Conservation (phyloP, 2,113 vertebrate species). For the Tonatia bakeri region DNA sequence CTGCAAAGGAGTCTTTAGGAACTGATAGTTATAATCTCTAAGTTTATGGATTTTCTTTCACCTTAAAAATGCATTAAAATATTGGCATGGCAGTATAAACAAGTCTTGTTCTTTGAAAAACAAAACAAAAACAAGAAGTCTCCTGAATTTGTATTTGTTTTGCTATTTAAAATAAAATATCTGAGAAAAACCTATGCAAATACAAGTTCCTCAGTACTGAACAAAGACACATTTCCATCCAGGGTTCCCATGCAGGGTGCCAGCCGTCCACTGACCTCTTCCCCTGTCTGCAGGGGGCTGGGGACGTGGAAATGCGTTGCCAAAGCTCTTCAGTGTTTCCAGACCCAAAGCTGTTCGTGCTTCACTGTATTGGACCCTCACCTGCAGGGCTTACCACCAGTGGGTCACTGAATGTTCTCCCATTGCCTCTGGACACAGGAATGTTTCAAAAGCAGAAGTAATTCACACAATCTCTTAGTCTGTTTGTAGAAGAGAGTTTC, state of each 20-base stretch:
- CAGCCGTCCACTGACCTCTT: no score
- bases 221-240: rapidly evolving
- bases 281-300: background rate
- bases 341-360: background rate
- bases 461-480: background rate
- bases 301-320: rapidly evolving
- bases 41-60: background rate
- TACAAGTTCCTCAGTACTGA: background rate
- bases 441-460: background rate
- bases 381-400: background rate
- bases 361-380: background rate
- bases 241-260: background rate
- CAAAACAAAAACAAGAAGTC: background rate
- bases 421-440: rapidly evolving
- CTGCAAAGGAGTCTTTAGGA: background rate
- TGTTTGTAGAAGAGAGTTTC: conserved; percentile 35
- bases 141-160: background rate
- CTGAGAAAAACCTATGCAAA: background rate
- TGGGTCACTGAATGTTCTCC: rapidly evolving
- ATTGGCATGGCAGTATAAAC: background rate
- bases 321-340: background rate
- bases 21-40: no score
- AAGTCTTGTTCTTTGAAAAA: background rate
- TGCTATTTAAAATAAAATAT: background rate
- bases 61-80: background rate